Evolutionary conservation across 2,888 invertebrate genomes (phyloP), one percentile per base, ranked within the genome.

Genomic region (Oligia strigilis): DNA sequence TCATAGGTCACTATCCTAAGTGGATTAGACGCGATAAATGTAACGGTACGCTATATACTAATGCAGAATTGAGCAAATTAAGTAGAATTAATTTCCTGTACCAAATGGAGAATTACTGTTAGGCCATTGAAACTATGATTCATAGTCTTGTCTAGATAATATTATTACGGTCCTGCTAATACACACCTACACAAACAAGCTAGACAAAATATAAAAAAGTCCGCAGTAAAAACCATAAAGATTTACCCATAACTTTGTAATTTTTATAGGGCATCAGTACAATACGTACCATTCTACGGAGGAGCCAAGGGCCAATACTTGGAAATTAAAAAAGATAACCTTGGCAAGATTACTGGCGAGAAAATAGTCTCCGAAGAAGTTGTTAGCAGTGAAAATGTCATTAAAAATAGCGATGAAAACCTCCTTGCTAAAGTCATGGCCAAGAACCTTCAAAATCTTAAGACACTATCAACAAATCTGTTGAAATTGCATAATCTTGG

Each of bases 281-380:
- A 95, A 87, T 97, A 96, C 77, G 91, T 98, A 65, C 98, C 98
- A 23, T 98, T 98, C 93, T 98, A 98, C 91, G 98, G 98, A 1
- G 98, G 98, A 55, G 98, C 97, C 3, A 98, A 97, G 91, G 98
- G 98, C 0, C 98, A 98, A 93, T 97, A 98, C 77, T 94, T 98
- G 88, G 97, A 97, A 97, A 95, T 98, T 75, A 97, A 96, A 74
- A 97, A 97, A 93, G 96, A 97, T 75, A 94, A 94, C 11, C 94
- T 97, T 87, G 98, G 98, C 36, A 93, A 94, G 13, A 91, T 97
- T 0, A 91, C 96, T 69, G 97, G 97, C 55, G 97, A 97, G 84
- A 97, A 95, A 78, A 95, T 97, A 5, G 95, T 97, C 0, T 94
- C 96, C 23, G 96, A 96, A 92, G 96, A 96, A 11, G 96, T 93